Percentiles rank a stretch among this genome's conserved stretches.
These are phyloP conservation scores for Neoaliturus tenellus DNA, from an alignment of 2,888 invertebrate genomes.

Conservation along the genomic window DNA sequence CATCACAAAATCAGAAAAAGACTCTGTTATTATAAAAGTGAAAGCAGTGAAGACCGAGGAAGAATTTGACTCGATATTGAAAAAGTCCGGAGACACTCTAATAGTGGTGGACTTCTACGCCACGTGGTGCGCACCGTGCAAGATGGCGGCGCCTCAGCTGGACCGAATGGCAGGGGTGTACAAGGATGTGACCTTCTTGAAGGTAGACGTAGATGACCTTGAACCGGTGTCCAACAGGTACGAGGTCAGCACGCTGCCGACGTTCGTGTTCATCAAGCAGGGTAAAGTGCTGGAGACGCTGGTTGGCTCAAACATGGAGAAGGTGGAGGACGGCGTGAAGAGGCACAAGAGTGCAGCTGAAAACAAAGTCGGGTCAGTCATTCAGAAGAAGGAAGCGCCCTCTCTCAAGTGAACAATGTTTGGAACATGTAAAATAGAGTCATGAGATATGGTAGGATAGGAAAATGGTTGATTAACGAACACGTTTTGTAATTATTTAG, in stretches of 20 bases:
- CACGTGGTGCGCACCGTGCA: conserved; percentile 96
- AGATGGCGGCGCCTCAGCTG: conserved; percentile 88
- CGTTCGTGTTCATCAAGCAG: conserved; percentile 91
- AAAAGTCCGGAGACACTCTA: conserved; percentile 85
- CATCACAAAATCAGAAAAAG: neutral
- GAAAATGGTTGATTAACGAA: too few species aligned
- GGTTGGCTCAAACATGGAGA: neutral
- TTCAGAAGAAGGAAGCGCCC: too few species aligned
- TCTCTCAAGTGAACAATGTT: too few species aligned
- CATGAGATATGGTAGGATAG: too few species aligned
- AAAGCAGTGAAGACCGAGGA: conserved; percentile 72
- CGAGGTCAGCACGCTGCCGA: conserved; percentile 91
- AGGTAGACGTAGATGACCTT: conserved; percentile 91
- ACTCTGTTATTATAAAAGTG: neutral
- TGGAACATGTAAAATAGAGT: too few species aligned
- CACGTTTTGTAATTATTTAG: too few species aligned
- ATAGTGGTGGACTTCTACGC: conserved; percentile 95
- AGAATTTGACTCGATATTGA: conserved; percentile 83
- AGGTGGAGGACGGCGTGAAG: neutral
- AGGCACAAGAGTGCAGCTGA: neutral
- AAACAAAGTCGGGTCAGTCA: too few species aligned
- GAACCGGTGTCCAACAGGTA: conserved; percentile 88
- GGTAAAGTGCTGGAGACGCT: conserved; percentile 73
- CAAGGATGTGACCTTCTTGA: conserved; percentile 74
- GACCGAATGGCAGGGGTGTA: conserved; percentile 74